phyloP scores from a whole-genome alignment of 2,888 invertebrate species.

The Ypsolopha scabrella region DNA sequence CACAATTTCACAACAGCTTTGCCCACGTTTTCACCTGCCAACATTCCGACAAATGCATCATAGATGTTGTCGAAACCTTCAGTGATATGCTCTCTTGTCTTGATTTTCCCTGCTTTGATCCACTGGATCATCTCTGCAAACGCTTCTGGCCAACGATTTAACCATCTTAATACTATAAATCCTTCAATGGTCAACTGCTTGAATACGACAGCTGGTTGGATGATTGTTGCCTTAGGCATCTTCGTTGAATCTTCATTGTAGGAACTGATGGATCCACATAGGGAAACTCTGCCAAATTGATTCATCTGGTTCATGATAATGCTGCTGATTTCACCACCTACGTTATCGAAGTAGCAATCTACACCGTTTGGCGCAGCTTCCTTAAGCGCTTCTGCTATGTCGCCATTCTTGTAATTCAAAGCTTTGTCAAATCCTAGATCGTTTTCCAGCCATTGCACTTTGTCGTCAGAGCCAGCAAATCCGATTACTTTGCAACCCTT shows the following conservation, averaged over 20 bases:
- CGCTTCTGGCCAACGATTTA: constrained; percentile 59
- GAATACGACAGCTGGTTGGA: constrained; percentile 55
- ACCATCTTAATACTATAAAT: constrained; percentile 55
- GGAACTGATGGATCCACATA: constrained; percentile 6
- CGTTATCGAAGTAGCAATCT: constrained; percentile 79
- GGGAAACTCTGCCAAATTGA: constrained; percentile 31
- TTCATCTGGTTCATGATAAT: constrained; percentile 67
- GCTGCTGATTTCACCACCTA: constrained; percentile 70
- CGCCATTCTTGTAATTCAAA: constrained; percentile 74
- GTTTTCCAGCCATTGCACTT: constrained; percentile 71
- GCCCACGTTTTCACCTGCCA: constrained; percentile 70
- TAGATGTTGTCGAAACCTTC: constrained; percentile 76
- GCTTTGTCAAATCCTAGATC: constrained; percentile 73
- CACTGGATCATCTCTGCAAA: constrained; percentile 62
- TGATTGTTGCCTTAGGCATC: constrained; percentile 16
- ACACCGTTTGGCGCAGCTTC: constrained; percentile 72
- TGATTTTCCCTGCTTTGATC: constrained; percentile 71
- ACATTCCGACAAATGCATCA: constrained; percentile 72
- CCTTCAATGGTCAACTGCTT: constrained; percentile 71
- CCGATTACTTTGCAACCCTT: constrained; percentile 68
- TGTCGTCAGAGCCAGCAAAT: constrained; percentile 73
- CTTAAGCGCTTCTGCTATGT: constrained; percentile 54
- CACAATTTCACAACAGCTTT: constrained; percentile 66
- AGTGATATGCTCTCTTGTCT: constrained; percentile 71
- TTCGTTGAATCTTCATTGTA: constrained; percentile 3